These are phyloP conservation scores for Helogale parvula DNA, from an alignment of 2,113 vertebrate genomes.

Conservation along the genomic window DNA sequence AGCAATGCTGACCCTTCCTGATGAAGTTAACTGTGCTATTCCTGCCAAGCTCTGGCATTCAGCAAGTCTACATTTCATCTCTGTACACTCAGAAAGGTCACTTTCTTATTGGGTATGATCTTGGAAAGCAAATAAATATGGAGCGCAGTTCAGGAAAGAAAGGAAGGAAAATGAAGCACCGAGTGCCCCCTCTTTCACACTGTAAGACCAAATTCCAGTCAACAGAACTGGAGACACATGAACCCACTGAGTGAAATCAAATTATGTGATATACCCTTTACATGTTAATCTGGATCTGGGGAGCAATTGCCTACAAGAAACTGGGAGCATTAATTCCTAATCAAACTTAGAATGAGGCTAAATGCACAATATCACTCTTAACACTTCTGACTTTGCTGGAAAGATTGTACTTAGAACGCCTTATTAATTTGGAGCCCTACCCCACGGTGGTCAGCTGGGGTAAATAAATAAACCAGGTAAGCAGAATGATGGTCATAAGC, in stretches of 20 bases:
- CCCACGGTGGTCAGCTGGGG: conserved; percentile 7
- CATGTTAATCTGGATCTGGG: neutral
- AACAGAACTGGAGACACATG: neutral
- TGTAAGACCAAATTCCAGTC: neutral
- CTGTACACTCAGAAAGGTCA: neutral
- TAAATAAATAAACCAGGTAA: conserved; percentile 64
- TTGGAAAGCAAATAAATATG: neutral
- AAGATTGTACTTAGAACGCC: conserved; percentile 47
- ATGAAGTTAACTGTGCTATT: neutral
- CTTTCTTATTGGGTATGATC: neutral
- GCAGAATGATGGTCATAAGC: neutral
- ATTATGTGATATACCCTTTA: neutral
- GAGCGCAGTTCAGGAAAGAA: neutral
- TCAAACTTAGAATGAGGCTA: neutral
- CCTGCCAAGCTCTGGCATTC: neutral
- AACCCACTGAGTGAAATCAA: neutral
- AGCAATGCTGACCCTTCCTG: neutral
- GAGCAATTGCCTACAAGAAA: neutral
- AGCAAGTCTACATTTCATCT: neutral
- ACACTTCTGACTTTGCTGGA: conserved; percentile 44
- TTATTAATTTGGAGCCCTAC: conserved; percentile 4
- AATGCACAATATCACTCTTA: neutral
- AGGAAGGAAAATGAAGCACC: neutral
- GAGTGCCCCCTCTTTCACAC: neutral
- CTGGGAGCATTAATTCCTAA: neutral